Percentiles rank a stretch among this genome's conserved stretches.
phyloP scores from a whole-genome alignment of 2,888 invertebrate species.

The Onthophagus sagittarius region DNA sequence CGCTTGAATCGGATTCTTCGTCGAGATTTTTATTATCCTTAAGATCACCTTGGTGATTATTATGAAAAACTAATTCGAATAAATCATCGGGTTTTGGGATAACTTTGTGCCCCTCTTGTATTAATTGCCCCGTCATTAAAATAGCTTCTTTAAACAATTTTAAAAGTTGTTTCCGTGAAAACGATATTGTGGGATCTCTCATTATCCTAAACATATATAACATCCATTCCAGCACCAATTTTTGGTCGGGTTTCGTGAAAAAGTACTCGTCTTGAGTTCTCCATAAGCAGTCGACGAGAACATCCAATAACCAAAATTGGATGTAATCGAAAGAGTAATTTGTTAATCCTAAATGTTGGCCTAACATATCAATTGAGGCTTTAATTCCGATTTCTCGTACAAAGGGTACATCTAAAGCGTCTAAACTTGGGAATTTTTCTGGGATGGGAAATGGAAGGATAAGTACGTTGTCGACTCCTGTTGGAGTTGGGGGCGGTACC shows the following conservation, averaged over 20 bases:
- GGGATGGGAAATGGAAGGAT: slow-evolving; percentile 22
- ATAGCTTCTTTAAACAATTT: slow-evolving; percentile 42
- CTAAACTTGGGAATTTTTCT: slow-evolving; percentile 31
- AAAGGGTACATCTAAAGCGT: slow-evolving; percentile 35
- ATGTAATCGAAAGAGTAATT: slow-evolving; percentile 39
- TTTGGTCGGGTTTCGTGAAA: slow-evolving; percentile 40
- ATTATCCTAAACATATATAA: slow-evolving; percentile 42
- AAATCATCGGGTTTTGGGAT: slow-evolving; percentile 38
- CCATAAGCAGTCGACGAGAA: slow-evolving; percentile 46
- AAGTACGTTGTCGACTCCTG: slow-evolving; percentile 27
- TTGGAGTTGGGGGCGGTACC: slow-evolving; percentile 38
- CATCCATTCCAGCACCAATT: slow-evolving; percentile 43
- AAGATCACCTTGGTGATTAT: not conserved
- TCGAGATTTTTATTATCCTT: not conserved
- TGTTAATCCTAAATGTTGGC: slow-evolving; percentile 37
- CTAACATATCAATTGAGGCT: slow-evolving; percentile 36
- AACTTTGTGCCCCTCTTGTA: slow-evolving; percentile 36
- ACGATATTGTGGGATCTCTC: slow-evolving; percentile 38
- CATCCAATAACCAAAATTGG: slow-evolving; percentile 48
- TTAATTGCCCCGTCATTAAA: slow-evolving; percentile 37
- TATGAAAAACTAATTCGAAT: slow-evolving; percentile 26
- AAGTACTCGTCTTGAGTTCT: slow-evolving; percentile 44
- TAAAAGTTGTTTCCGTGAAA: slow-evolving; percentile 39
- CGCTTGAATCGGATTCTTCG: not conserved
- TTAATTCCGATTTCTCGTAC: slow-evolving; percentile 41